Evolutionary conservation across 2,113 vertebrate species (phyloP).

Genomic region (Mus spicilegus): DNA sequence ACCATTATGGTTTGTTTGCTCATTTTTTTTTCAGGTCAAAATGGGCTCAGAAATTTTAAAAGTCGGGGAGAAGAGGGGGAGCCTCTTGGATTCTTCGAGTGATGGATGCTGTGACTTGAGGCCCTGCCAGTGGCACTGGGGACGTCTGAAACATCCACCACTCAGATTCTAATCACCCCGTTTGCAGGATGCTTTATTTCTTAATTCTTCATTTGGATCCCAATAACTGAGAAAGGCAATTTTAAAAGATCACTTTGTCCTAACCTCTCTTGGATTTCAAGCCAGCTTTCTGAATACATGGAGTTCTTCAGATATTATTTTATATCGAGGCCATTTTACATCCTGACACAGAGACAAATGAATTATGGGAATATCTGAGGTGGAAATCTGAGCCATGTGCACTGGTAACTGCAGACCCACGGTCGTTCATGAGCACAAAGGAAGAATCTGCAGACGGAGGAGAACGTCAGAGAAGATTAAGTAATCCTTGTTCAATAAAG

Average conservation of each 20-base stretch:
- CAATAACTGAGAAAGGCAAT: background rate
- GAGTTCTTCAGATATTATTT: slow-evolving; percentile 47
- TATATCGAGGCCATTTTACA: slow-evolving; percentile 20
- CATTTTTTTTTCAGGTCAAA: background rate
- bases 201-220: slow-evolving; percentile 49
- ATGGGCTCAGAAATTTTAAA: background rate
- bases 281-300: slow-evolving; percentile 55
- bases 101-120: background rate
- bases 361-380: background rate
- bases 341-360: slow-evolving; percentile 45
- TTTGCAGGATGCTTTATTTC: slow-evolving; percentile 54
- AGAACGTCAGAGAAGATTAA: background rate
- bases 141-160: background rate
- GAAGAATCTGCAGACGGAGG: background rate
- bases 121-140: rapidly evolving
- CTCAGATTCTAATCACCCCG: slow-evolving; percentile 51
- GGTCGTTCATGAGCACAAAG: background rate
- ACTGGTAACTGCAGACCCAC: background rate
- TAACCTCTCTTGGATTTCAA: slow-evolving; percentile 46
- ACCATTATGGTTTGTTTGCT: background rate
- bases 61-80: too few species aligned
- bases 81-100: background rate
- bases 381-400: background rate
- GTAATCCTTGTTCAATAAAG: background rate
- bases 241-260: slow-evolving; percentile 70